A percentile compares a stretch with the other conserved stretches of the same genome.
phyloP scores from a whole-genome alignment of 2,113 vertebrate species.

The Pangasianodon hypophthalmus region DNA sequence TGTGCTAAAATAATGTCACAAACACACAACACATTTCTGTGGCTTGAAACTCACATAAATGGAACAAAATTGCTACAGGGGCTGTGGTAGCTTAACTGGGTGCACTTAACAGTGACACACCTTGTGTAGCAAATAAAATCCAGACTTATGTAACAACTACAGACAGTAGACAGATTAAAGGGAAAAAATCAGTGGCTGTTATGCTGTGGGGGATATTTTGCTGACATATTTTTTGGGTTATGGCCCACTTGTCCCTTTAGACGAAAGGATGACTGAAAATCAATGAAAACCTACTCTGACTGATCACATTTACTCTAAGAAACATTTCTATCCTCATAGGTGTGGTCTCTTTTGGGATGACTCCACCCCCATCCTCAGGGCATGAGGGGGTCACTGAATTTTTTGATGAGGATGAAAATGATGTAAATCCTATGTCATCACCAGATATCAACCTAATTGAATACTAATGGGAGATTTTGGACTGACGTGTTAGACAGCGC shows the following conservation, averaged over 20 bases:
- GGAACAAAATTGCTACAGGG: not conserved
- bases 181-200: not conserved
- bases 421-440: not conserved
- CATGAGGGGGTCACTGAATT: not conserved
- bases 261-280: not conserved
- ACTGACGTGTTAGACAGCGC: not conserved
- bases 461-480: not conserved
- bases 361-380: not conserved
- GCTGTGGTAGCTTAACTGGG: not conserved
- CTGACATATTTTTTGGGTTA: no score
- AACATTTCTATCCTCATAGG: not conserved
- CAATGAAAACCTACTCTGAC: not conserved
- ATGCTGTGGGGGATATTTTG: not conserved
- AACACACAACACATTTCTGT: not conserved
- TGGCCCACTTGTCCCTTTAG: not conserved
- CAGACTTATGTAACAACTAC: conserved; percentile 54
- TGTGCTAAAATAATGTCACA: not conserved
- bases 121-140: conserved; percentile 59
- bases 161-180: not conserved
- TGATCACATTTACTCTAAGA: not conserved
- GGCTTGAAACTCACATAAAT: not conserved
- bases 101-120: not conserved
- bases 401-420: not conserved
- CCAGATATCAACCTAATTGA: not conserved
- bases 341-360: not conserved